Evolutionary conservation across 2,888 invertebrate genomes (phyloP), one percentile per base, ranked within the genome.

Genomic region (Leptopilina drosophilae): DNA sequence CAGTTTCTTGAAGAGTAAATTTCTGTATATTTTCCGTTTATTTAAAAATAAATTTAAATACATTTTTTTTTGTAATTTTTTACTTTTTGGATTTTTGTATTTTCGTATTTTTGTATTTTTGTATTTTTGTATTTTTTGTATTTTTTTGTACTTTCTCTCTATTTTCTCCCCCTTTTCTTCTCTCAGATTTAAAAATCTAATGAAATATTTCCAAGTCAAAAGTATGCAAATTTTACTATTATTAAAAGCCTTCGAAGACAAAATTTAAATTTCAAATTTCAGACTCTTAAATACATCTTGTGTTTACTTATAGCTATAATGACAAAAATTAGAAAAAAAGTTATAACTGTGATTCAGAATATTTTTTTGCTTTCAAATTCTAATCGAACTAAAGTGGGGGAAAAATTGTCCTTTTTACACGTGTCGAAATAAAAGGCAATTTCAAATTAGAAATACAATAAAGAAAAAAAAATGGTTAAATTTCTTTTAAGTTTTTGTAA

Each of bases 221-320:
- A 62, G 62, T 62, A 62, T 62, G 62, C n/a, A 62, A 62, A 62
- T 62, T 62, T 62, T 7, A 20, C 59, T 62, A 62, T 20, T 62
- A 62, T 62, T 62, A 62, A 49, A 62, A 62, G 62, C 62, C 62
- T 62, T 15, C 62, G 33, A 12, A 59, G 59, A 59, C 15, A 62
- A 15, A 20, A 67, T 67, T 67, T 49, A 49, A 20, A 49, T 46
- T 49, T 67, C 46, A 12, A 49, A 20, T 67, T 67, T 12, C 15
- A 15, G 20, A 49, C 5, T 11, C 67, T 49, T 20, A 15, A 62
- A 62, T 20, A 62, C 8, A 62, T 62, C 62, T 62, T 15, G 9
- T 59, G 59, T 59, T 59, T 59, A 59, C 59, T 7, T 59, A 59
- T 15, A 59, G 11, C 4, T 20, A 49, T 49, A 49, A 49, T 49